phyloP scores from a whole-genome alignment of 2,113 vertebrate species.

The Myotis lucifugus region DNA sequence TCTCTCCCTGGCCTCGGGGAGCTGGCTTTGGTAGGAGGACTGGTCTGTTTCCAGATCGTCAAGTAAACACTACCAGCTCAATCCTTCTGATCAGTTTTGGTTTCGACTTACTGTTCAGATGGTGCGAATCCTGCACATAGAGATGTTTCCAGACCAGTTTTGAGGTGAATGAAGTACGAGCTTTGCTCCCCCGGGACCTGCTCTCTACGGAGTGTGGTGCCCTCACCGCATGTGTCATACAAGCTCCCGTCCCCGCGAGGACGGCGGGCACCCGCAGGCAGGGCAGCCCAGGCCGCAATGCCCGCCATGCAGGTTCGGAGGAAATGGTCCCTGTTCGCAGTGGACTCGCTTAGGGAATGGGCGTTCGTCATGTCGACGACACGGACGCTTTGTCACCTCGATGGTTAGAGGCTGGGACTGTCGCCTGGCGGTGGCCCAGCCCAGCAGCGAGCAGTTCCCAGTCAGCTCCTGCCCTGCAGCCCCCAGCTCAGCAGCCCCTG shows the following conservation, averaged over 20 bases:
- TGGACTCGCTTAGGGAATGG: not conserved
- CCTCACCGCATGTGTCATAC: too few relatives aligned
- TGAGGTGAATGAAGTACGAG: not conserved
- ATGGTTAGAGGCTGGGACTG: not conserved
- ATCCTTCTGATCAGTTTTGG: not conserved
- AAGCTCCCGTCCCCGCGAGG: too few relatives aligned
- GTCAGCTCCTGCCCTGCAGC: too few relatives aligned
- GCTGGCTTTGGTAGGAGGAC: not conserved
- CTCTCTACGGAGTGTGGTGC: not conserved
- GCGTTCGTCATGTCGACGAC: fast-evolving
- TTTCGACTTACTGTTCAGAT: not conserved
- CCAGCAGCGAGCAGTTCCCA: not conserved
- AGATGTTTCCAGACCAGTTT: not conserved
- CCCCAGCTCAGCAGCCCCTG: not conserved
- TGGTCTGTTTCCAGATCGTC: not conserved
- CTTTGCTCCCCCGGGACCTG: not conserved
- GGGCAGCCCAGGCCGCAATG: not conserved
- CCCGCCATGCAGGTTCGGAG: not conserved
- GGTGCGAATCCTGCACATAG: constrained; percentile 26
- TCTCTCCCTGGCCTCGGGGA: not conserved
- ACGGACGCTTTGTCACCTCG: not conserved
- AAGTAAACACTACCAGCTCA: not conserved
- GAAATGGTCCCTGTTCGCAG: not conserved
- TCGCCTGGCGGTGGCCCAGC: not conserved
- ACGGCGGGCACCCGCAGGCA: not conserved